Evolutionary conservation across 1,140 invertebrate species (phyloP), one percentile per base, ranked within the genome.

Genomic region (Antheraea pernyi): DNA sequence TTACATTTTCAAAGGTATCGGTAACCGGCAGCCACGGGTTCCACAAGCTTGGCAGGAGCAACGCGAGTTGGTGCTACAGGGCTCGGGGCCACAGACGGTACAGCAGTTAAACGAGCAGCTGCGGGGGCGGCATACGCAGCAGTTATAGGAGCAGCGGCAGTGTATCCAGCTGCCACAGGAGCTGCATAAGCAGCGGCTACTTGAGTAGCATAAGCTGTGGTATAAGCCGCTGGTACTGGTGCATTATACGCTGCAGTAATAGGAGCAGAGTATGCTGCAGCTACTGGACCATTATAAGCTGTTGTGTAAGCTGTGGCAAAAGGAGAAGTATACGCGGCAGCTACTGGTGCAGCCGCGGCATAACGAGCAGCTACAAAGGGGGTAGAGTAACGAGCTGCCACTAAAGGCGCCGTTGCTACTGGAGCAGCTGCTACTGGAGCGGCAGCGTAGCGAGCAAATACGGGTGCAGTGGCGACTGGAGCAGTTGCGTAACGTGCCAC

Each of bases 1-100:
- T n/a, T 53, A 30, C 22, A 30, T 74, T 19, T 75, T 81, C 75
- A 88, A 76, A 85, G 85, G 70, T 87, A 85, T 66, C 84, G 77
- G 79, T 90, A 90, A 22, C 86, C 86, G 22, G 84, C 79, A 42
- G 79, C 80, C n/a, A 66, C 73, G 60, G 76, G 61, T 67, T 86
- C 82, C 8, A 85, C 80, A 13, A 89, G 63, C 64, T 87, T 89
- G 18, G 86, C 84, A 59, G 86, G 86, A 3, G 81, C 81, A 7
- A 78, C 79, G 36, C 77, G 77, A 16, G 63, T 74, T 11, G 75
- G 77, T 13, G 84, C 77, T 9, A 78, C 37, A 4, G 37, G n/a
- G 37, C 36, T 9, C 1, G 65, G n/a, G 19, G 65, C 37, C 48
- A 46, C 48, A 46, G 48, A 53, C 13, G 53, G 65, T n/a, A 53